phyloP scores from a whole-genome alignment of 2,888 invertebrate species.

The Drosophila parthenogenetica region DNA sequence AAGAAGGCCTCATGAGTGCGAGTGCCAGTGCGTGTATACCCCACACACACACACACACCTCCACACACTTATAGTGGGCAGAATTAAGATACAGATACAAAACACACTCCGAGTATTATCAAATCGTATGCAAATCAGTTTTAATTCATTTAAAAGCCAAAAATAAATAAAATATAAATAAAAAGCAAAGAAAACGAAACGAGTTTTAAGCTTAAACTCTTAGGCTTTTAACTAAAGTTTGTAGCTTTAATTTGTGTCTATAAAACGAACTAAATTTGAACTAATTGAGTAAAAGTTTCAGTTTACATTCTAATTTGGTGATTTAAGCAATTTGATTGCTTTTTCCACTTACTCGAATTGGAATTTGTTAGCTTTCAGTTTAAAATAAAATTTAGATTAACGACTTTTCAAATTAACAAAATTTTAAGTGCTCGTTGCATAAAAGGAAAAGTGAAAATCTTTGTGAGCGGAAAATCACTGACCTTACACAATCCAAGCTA shows the following conservation, averaged over 20 bases:
- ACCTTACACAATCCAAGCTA: constrained; percentile 46
- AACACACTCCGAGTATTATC: constrained; percentile 60
- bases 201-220: constrained; percentile 60
- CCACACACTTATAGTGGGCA: neutral
- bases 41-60: neutral
- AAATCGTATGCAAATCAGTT: constrained; percentile 74
- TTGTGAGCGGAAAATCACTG: constrained; percentile 26
- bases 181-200: constrained; percentile 46
- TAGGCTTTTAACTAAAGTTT: constrained; percentile 19
- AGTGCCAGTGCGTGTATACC: constrained; percentile 8
- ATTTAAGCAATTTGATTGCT: neutral
- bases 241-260: neutral
- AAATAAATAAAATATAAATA: constrained; percentile 44
- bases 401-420: too few relatives aligned
- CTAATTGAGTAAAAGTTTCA: neutral
- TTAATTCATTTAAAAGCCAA: constrained; percentile 49
- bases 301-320: neutral
- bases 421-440: neutral
- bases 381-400: too few relatives aligned
- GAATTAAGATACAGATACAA: constrained; percentile 21
- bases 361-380: neutral
- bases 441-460: constrained; percentile 31
- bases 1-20: constrained; percentile 15
- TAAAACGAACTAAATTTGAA: neutral
- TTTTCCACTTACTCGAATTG: neutral